Base-by-base conservation (phyloP, 2,888 invertebrate species). In the Phyllotreta cruciferae region DNA sequence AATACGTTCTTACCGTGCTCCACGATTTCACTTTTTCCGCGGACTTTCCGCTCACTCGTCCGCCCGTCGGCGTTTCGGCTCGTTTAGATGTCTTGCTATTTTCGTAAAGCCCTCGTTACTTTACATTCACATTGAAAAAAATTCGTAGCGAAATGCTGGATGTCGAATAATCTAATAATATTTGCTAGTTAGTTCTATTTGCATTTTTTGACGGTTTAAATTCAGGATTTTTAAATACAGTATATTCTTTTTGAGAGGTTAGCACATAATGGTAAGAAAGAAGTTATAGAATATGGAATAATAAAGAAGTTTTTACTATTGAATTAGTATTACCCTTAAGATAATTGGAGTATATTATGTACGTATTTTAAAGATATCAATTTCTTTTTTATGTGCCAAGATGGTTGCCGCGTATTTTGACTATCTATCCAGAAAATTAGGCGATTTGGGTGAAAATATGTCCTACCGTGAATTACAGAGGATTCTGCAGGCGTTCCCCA, bases 1-100 rank as follows among this genome's bases (percentile, higher is more conserved):
- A 64, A 64, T 62, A 57, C 57, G 61, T 60, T 60, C 63, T 55
- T 60, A 47, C 50, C 56, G 38, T 56, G 38, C 55, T 56, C 49
- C 50, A 55, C 50, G 44, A 55, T 56, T 54, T 50, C 42, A 60
- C 49, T 63, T 63, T 63, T 56, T 56, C 41, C 49, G 49, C 49
- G 14, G 58, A 58, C 58, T 63, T 36, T 58, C 49, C 41, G 39
- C 13, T 47, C 47, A 35, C n/a, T 38, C 24, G 38, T 39, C 10
- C 39, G 41, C 36, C 47, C 56, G 37, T 44, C 47, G 42, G 55
- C 45, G 60, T 53, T 62, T 58, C 60, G 24, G 24, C 70, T 68
- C 69, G 69, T 70, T 50, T 14, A 6, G 10, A 42, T 35, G 36
- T 50, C 11, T 35, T 58, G 58, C 50, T 58, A 58, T 58, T 58